Conservation (phyloP, 2,113 vertebrate genomes). For the Ictalurus furcatus region DNA sequence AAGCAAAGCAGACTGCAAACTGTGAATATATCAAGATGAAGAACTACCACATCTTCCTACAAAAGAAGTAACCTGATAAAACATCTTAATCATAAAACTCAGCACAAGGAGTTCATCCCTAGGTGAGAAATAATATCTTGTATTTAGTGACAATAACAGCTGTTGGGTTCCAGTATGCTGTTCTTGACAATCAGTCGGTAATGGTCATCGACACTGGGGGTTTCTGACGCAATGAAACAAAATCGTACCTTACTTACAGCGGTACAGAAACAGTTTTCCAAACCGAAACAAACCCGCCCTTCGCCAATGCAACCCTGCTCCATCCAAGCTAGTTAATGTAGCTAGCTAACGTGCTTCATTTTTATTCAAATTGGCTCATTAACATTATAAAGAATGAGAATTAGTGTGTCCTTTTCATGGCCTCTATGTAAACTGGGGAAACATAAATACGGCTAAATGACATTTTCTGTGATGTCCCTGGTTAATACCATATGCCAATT, state of each 20-base stretch:
- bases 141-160: background rate
- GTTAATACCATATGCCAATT: background rate
- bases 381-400: background rate
- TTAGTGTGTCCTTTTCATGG: background rate
- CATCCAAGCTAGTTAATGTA: background rate
- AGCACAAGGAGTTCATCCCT: background rate
- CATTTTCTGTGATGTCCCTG: background rate
- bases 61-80: background rate
- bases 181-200: background rate
- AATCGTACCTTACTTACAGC: background rate
- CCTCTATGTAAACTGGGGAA: background rate
- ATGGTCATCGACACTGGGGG: background rate
- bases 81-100: background rate
- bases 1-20: background rate
- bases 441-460: background rate
- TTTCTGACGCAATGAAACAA: background rate
- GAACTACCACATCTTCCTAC: background rate
- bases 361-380: background rate
- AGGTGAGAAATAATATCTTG: background rate
- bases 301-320: background rate
- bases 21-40: background rate
- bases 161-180: background rate
- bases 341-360: background rate
- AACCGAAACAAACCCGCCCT: too few relatives aligned
- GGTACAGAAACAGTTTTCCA: background rate